Base-by-base conservation (phyloP, 2,113 vertebrate species). In the Notiomystis cincta region DNA sequence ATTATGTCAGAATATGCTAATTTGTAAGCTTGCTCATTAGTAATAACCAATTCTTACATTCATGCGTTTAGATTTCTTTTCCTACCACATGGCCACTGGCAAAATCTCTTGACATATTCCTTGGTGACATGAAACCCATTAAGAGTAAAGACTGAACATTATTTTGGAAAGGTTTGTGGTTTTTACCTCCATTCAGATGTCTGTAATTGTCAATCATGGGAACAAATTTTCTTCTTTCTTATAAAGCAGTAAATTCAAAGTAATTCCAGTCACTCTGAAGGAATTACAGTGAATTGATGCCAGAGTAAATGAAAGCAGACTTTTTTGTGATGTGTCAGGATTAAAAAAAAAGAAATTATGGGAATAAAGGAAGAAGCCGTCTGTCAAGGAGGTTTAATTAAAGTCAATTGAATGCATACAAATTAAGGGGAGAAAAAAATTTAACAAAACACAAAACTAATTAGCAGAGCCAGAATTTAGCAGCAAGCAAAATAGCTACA, bases 371-470 rank as follows among this genome's bases (percentile, higher is more conserved):
- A 96, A 89, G 31, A 84, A 94, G 24, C 54, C 9, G 54, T 81
- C 83, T 82, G n/a, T 94, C 86, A 96, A 88, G 51, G 21, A 88
- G 21, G 44, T 61, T 88, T 97, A 95, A 95, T 95, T 95, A 90
- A 95, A 94, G 47, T 78, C 58, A 83, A 72, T 83, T 91, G 28
- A 76, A 70, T 87, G 37, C 71, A 79, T 73, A 64, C 14, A 90
- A 78, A 92, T 82, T 80, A 70, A 54, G 15, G 15, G 21, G 16
- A 2, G 0, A 6, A 13, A 62, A 2, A 9, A 65, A 40, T 38
- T 30, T 75, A 60, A 76, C 53, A 67, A 67, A 67, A 30, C 45
- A 53, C 24, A 75, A 80, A 79, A 25, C 17, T 27, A 93, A 95
- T 95, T 93, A 95, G 23, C 56, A 57, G 50, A 91, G 40, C 21